Conservation (phyloP, 2,797 vertebrate species). For the Bradypodion pumilum region DNA sequence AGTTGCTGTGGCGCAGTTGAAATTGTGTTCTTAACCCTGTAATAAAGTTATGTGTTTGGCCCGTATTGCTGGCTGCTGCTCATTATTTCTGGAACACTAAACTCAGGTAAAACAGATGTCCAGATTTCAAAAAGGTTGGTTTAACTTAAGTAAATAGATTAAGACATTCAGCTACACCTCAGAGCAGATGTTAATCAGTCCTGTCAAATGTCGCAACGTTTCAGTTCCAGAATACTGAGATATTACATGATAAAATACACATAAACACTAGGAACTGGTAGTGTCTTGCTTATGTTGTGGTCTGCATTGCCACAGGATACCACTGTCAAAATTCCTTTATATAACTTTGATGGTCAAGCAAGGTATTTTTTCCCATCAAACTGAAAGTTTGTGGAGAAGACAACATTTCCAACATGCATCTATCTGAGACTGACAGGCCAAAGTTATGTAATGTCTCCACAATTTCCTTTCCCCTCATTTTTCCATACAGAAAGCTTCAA, state of each 20-base stretch:
- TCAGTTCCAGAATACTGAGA: neutral
- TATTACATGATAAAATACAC: neutral
- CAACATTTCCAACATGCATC: conserved; percentile 6
- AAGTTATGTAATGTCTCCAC: conserved; percentile 4
- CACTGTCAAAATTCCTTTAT: neutral
- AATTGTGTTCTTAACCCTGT: no score
- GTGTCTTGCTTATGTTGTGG: neutral
- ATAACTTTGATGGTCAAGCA: neutral
- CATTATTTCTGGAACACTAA: no score
- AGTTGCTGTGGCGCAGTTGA: no score
- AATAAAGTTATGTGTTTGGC: no score
- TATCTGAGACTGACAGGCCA: conserved; percentile 5
- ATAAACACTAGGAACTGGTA: neutral
- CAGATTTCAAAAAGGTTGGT: neutral
- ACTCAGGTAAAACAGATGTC: neutral
- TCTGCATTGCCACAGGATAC: neutral
- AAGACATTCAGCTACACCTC: neutral
- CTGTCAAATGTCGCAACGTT: neutral
- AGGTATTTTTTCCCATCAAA: neutral
- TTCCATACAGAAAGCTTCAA: conserved; percentile 5
- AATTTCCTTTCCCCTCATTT: neutral
- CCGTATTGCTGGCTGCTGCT: no score
- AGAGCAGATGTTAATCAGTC: neutral
- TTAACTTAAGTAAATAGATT: neutral
- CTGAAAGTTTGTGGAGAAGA: neutral